Percentiles rank a stretch among this genome's conserved stretches.
phyloP scores from a whole-genome alignment of 2,888 invertebrate species.

The Lordiphosa fenestrarum region DNA sequence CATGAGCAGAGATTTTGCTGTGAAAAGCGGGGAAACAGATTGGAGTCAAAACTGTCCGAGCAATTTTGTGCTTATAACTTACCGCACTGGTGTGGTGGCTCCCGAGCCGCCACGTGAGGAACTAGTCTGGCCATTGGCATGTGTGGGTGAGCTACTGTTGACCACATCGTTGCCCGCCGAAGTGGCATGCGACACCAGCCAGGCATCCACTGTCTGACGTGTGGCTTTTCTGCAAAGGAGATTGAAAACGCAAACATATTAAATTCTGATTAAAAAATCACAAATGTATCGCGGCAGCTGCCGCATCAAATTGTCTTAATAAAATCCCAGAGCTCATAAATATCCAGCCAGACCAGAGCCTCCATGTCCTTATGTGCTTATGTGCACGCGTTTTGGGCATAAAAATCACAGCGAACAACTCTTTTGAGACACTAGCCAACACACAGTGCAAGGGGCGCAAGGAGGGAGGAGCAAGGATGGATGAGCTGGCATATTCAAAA shows the following conservation, averaged over 20 bases:
- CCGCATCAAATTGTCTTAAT: slow-evolving; percentile 61
- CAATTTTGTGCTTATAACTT: slow-evolving; percentile 70
- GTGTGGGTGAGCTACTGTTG: slow-evolving; percentile 82
- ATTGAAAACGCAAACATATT: slow-evolving; percentile 34
- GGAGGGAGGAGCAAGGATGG: neutral
- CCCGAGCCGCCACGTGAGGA: slow-evolving; percentile 90
- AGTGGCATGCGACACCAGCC: slow-evolving; percentile 94
- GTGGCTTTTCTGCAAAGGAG: slow-evolving; percentile 88
- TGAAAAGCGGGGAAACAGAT: neutral
- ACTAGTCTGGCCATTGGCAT: slow-evolving; percentile 80
- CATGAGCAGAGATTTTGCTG: slow-evolving; percentile 96
- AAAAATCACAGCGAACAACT: slow-evolving; percentile 56
- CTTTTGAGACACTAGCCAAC: slow-evolving; percentile 15
- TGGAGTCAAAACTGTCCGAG: neutral
- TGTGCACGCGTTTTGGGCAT: slow-evolving; percentile 60
- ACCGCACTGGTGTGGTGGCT: slow-evolving; percentile 94
- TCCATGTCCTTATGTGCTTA: slow-evolving; percentile 25
- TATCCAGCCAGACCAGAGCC: slow-evolving; percentile 47
- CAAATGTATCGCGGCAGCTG: slow-evolving; percentile 36
- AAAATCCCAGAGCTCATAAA: slow-evolving; percentile 65
- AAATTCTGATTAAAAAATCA: slow-evolving; percentile 52
- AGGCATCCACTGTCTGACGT: slow-evolving; percentile 94
- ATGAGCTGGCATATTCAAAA: slow-evolving; percentile 40
- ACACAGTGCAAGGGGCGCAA: neutral
- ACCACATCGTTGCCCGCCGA: slow-evolving; percentile 80